Conservation (phyloP, 2,113 vertebrate species). For the Menidia beryllina region DNA sequence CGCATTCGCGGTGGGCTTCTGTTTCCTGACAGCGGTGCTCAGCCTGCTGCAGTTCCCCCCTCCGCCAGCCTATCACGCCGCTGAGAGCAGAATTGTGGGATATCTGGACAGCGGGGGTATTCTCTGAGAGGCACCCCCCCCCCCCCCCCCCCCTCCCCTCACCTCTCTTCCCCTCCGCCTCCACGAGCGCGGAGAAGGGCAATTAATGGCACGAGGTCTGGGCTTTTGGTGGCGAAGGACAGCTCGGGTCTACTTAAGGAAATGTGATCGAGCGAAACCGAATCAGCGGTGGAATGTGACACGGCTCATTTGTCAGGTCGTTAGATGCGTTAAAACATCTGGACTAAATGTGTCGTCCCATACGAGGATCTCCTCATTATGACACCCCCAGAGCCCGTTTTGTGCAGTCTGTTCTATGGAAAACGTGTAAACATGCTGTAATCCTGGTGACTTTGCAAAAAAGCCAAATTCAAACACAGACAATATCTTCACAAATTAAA, state of each 20-base stretch:
- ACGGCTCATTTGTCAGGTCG: conserved; percentile 7
- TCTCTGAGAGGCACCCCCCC: conserved; percentile 49
- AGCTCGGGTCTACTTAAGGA: neutral
- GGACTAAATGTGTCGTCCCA: neutral
- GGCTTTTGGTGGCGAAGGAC: conserved; percentile 8
- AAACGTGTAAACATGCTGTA: too few species aligned
- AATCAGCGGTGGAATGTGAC: conserved; percentile 27
- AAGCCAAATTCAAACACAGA: too few species aligned
- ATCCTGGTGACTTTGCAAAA: too few species aligned
- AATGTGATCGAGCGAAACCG: conserved; percentile 31
- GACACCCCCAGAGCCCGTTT: too few species aligned
- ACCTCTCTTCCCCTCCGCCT: neutral
- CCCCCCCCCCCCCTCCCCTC: conserved; percentile 5
- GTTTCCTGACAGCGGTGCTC: conserved; percentile 74
- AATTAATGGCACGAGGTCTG: conserved; percentile 47
- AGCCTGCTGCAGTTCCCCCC: conserved; percentile 65
- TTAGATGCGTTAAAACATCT: neutral
- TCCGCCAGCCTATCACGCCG: conserved; percentile 65
- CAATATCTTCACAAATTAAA: too few species aligned
- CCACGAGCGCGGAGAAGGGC: neutral
- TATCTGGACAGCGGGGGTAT: conserved; percentile 62
- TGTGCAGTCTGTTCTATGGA: too few species aligned
- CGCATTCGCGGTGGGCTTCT: conserved; percentile 56
- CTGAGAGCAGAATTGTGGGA: conserved; percentile 71
- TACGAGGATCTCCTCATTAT: neutral